phyloP scores from a whole-genome alignment of 2,797 vertebrate species.

The Peromyscus aztecus region DNA sequence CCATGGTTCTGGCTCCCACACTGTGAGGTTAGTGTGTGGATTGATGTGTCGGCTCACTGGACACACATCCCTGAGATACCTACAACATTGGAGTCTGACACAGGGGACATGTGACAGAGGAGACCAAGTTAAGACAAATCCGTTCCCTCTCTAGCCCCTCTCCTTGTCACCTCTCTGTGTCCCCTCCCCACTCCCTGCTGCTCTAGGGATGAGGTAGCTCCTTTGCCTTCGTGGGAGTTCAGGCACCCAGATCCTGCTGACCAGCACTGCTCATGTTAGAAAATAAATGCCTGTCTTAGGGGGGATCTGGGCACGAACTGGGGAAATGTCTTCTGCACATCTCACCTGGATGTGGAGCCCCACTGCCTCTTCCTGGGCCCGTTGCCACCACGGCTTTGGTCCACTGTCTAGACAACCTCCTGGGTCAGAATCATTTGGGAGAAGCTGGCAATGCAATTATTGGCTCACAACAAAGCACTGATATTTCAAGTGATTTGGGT shows the following conservation, averaged over 20 bases:
- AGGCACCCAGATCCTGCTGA: not conserved
- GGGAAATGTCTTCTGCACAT: conserved; percentile 25
- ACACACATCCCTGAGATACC: too few relatives aligned
- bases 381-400: conserved; percentile 33
- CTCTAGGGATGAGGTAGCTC: not conserved
- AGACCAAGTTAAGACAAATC: not conserved
- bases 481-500: conserved; percentile 13
- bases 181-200: not conserved
- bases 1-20: not conserved
- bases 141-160: not conserved
- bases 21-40: not conserved
- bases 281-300: not conserved
- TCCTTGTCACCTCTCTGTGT: too few relatives aligned
- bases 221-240: not conserved
- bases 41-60: not conserved
- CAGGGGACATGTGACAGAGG: not conserved
- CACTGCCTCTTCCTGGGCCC: not conserved
- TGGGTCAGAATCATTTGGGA: conserved; percentile 39
- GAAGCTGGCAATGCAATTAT: not conserved
- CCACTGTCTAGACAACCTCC: conserved; percentile 66
- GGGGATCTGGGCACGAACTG: conserved; percentile 24
- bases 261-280: not conserved
- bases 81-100: not conserved
- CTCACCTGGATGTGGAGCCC: not conserved
- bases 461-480: conserved; percentile 21